phyloP scores from a whole-genome alignment of 2,888 invertebrate species.

The Sminthurinus aureus region DNA sequence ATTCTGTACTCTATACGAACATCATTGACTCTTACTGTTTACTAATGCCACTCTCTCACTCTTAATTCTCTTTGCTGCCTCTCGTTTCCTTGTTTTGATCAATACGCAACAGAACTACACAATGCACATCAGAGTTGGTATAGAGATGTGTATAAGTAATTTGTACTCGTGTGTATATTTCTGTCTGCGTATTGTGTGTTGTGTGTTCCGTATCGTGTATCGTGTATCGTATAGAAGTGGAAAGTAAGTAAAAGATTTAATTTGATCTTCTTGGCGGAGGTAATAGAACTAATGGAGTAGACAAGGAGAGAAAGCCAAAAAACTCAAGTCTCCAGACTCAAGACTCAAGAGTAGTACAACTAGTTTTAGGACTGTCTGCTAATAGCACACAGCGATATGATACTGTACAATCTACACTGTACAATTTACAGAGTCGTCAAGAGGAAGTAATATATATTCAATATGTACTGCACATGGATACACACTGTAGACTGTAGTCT shows the following conservation, averaged over 20 bases:
- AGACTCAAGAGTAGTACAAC: background rate
- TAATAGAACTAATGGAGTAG: constrained; percentile 53
- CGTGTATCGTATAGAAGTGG: background rate
- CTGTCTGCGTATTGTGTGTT: background rate
- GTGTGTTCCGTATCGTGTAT: too few relatives aligned
- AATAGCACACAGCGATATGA: background rate
- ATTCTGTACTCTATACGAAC: background rate
- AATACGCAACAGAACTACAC: background rate
- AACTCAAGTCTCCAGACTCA: background rate
- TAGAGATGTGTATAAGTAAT: background rate
- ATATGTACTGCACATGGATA: background rate
- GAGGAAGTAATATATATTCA: constrained; percentile 8
- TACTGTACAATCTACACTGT: background rate
- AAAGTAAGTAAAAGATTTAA: constrained; percentile 43
- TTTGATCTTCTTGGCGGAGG: constrained; percentile 45
- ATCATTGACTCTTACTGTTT: constrained; percentile 9
- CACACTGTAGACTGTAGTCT: too few relatives aligned
- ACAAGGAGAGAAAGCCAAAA: constrained; percentile 26
- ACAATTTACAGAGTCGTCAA: background rate
- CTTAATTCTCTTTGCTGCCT: background rate
- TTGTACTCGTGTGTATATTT: background rate
- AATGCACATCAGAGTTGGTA: background rate
- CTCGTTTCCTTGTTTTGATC: background rate
- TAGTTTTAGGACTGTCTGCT: background rate
- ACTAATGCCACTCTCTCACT: background rate